Evolutionary conservation across 2,113 vertebrate species (phyloP), one percentile per base, ranked within the genome.

Genomic region (Conger conger): DNA sequence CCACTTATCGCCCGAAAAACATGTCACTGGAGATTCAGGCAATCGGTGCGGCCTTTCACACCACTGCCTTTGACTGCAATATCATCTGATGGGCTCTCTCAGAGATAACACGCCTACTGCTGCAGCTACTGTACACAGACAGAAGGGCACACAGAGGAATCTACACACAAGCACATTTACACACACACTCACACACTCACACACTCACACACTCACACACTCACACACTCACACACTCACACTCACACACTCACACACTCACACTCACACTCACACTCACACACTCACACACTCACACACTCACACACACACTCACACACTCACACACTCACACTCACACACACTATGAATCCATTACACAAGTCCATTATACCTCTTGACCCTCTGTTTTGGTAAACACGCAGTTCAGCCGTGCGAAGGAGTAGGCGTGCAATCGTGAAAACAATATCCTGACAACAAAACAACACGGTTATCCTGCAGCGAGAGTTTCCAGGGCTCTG

Each of bases 1-100:
- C 77, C 50, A 1, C 83, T 84, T 84, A 84, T 84, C 53, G 36
- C 5, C 27, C 20, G 3, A 50, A 54, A 35, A 42, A 45, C 42
- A 11, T 30, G 50, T 60, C 83, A 38, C 50, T 1, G 17, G 83
- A 33, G 13, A 17, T 76, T 9, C 40, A 45, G 4, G 20, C 3
- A 18, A 23, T 38, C 76, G 18, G 23, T 53, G 73, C 45, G 30
- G 60, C 60, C 82, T 73, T 36, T 73, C 57, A 30, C 16, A 63
- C 37, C 15, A 20, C 4, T 33, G 82, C 63, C 27, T 15, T 68
- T 45, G 33, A 20, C 11, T 2, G 16, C 9, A 38, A 83, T 53
- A 35, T 38, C 82, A 9, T 37, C 7, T n/a, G n/a, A 40, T 42
- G 79, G 17, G 13, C 68, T n/a, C 73, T 38, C 23, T 50, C 76